These are phyloP conservation scores for Leucozona laternaria DNA, from an alignment of 2,888 invertebrate genomes.

Conservation along the genomic window DNA sequence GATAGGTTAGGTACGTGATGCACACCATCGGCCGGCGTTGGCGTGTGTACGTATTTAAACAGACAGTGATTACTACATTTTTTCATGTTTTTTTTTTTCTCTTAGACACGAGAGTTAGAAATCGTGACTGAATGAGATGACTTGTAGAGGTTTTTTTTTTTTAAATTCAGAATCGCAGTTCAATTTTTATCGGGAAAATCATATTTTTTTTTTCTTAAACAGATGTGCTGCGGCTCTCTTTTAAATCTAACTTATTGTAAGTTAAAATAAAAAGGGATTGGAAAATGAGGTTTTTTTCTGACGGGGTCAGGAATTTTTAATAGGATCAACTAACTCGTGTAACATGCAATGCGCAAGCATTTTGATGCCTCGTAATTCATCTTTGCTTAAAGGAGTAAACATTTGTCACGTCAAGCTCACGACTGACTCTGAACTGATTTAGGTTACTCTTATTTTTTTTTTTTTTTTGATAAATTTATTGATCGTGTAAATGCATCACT, in stretches of 20 bases:
- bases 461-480: not conserved
- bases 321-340: constrained; percentile 24
- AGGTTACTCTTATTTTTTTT: not conserved
- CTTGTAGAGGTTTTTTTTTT: not conserved
- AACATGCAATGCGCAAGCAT: not conserved
- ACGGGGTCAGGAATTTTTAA: constrained; percentile 18
- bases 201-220: not conserved
- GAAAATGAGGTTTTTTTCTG: not conserved
- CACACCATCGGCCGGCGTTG: not conserved
- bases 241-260: too few relatives aligned
- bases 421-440: constrained; percentile 19
- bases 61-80: not conserved
- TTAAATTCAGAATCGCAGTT: not conserved
- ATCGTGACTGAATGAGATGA: constrained; percentile 61
- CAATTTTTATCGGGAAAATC: constrained; percentile 29
- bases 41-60: constrained; percentile 1
- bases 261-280: not conserved
- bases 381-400: not conserved
- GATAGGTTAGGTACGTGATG: constrained; percentile 21
- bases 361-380: constrained; percentile 3
- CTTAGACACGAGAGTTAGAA: constrained; percentile 41
- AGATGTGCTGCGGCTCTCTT: not conserved
- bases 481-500: constrained; percentile 9
- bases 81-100: constrained; percentile 1
- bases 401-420: too few relatives aligned